Evolutionary conservation across 2,113 vertebrate species (phyloP), one percentile per base, ranked within the genome.

Genomic region (Martes martes): DNA sequence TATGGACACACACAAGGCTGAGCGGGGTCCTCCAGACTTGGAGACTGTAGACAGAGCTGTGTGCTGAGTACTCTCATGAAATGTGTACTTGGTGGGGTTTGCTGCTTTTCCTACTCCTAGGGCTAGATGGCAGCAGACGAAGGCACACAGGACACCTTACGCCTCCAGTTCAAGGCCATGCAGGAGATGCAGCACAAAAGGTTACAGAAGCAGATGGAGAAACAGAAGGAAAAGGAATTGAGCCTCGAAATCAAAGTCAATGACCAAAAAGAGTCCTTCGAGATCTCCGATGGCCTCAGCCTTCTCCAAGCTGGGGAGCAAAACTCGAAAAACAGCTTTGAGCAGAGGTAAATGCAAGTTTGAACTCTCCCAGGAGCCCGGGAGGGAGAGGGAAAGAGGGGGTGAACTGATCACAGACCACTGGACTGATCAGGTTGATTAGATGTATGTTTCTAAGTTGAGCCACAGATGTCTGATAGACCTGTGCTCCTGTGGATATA

Each of bases 111-210:
- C 42, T 76, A n/a, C 47, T 55, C 63, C 83, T n/a, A 97, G 96
- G 80, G 33, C 84, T 42, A 26, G 39, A 99, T 99, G 99, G 98
- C 99, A 69, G 96, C 98, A 0, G 98, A 98, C 0, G 95, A 98
- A 23, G 94, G 96, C 47, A 80, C 97, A 3, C 98, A 98, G 4
- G 98, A 99, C 65, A 96, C 97, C 28, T 95, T 99, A 96, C 98
- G 98, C 97, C 99, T 99, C 87, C 99, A 99, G 98, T 99, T 99
- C 93, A 99, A 99, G 98, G 98, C 98, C 1, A 98, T 99, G 16
- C 99, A 99, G 98, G 99, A 99, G 71, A 99, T 99, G 91, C 99
- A 99, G 97, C 99, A 98, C 69, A 99, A 97, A 39, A 83, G 98
- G 90, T 92, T 99, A 67, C 99, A 98, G 89, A 98, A 96, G 94